Percentiles rank a stretch among this genome's conserved stretches.
These are phyloP conservation scores for Pipra filicauda DNA, from an alignment of 2,113 vertebrate genomes.

Conservation along the genomic window DNA sequence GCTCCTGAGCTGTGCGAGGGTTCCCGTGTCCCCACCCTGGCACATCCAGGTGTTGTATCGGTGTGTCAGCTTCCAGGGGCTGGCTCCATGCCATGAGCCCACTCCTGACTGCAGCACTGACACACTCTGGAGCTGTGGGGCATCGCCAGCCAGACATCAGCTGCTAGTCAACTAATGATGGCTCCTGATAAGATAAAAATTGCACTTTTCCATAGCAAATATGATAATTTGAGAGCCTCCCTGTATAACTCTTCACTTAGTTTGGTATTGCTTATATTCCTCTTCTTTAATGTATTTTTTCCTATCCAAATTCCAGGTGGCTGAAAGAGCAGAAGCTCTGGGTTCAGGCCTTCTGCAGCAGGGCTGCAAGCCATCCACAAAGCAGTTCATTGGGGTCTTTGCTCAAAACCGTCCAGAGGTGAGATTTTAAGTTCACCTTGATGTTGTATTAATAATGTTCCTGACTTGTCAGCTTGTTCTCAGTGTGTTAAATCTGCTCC, in stretches of 20 bases:
- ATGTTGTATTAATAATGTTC: not conserved
- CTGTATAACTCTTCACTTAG: not conserved
- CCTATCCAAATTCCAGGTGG: conserved; percentile 76
- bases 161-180: not conserved
- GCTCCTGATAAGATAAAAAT: not conserved
- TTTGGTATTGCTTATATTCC: not conserved
- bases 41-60: accelerated
- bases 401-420: conserved; percentile 98
- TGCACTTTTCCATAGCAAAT: not conserved
- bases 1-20: accelerated
- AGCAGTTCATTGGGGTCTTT: conserved; percentile 96
- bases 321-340: conserved; percentile 87
- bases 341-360: conserved; percentile 93
- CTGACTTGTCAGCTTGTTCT: not conserved
- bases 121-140: not conserved
- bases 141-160: accelerated
- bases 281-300: not conserved
- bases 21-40: accelerated
- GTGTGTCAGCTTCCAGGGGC: not conserved
- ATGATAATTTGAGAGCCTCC: not conserved
- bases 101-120: not conserved
- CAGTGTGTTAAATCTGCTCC: not conserved
- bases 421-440: not conserved
- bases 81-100: accelerated
- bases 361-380: conserved; percentile 82